These are phyloP conservation scores for Bombus waltoni DNA, from an alignment of 1,140 invertebrate species.

Conservation along the genomic window DNA sequence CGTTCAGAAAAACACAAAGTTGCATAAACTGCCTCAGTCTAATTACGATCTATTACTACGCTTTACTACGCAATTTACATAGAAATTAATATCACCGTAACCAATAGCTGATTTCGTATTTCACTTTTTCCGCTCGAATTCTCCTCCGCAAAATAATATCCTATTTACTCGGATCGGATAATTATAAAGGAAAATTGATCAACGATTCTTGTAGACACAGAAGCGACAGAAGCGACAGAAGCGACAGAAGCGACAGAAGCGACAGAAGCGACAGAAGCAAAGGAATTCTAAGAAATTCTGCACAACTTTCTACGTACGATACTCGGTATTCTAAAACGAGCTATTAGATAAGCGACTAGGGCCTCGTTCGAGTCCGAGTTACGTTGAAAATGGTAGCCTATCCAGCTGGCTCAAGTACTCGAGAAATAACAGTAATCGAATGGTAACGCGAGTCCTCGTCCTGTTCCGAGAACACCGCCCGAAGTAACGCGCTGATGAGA, in stretches of 20 bases:
- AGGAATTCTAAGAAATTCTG: neutral
- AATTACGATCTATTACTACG: no score
- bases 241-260: no score
- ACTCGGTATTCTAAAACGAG: neutral
- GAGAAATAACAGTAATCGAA: conserved; percentile 40
- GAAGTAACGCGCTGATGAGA: conserved; percentile 14
- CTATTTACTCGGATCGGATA: neutral
- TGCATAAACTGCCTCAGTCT: no score
- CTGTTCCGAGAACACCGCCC: conserved; percentile 24
- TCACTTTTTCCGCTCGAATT: neutral
- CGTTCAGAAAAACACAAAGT: no score
- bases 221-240: neutral
- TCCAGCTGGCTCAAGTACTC: neutral
- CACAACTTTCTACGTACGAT: neutral
- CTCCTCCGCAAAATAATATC: neutral
- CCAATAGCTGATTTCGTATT: neutral
- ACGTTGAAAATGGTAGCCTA: conserved; percentile 30
- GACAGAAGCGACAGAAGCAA: neutral
- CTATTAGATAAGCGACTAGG: conserved; percentile 22
- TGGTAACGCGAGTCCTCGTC: conserved; percentile 21
- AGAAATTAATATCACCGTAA: neutral
- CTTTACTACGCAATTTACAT: no score
- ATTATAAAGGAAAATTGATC: neutral
- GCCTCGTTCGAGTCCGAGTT: conserved; percentile 3
- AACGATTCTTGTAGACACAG: neutral